phyloP scores from a whole-genome alignment of 92 coral and sea anemone species.

The Montipora capitata region DNA sequence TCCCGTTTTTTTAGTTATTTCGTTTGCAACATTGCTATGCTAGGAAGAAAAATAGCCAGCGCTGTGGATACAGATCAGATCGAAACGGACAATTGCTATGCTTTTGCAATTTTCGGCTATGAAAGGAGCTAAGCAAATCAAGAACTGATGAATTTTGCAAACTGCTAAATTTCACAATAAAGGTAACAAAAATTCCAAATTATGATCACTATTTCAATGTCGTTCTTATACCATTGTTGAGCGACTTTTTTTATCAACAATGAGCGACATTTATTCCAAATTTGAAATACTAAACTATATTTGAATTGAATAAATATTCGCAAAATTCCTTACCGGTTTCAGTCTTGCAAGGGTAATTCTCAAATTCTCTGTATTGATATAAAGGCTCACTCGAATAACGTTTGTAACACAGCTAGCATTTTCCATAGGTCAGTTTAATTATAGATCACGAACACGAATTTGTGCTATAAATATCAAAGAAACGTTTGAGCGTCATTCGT shows the following conservation, averaged over 20 bases:
- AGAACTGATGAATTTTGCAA: not conserved
- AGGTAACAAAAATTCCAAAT: not conserved
- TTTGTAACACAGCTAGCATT: no score
- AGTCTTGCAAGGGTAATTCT: not conserved
- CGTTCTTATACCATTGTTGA: not conserved
- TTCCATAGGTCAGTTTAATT: not conserved
- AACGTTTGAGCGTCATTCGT: not conserved
- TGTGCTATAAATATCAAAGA: not conserved
- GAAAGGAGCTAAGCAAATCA: no score
- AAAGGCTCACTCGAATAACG: not conserved
- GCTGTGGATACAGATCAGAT: not conserved
- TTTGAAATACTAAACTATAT: not conserved
- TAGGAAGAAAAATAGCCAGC: no score
- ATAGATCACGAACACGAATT: not conserved
- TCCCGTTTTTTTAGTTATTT: no score
- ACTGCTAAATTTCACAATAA: not conserved
- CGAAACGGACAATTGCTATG: not conserved
- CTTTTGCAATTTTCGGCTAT: not conserved
- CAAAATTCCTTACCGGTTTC: conserved; percentile 4
- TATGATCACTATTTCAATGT: not conserved
- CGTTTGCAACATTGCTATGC: no score
- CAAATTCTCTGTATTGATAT: not conserved
- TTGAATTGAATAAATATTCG: not conserved
- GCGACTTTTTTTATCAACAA: not conserved
- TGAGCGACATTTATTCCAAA: not conserved